Evolutionary conservation across 2,797 vertebrate genomes (phyloP).

Genomic region (Smutsia temminckii): DNA sequence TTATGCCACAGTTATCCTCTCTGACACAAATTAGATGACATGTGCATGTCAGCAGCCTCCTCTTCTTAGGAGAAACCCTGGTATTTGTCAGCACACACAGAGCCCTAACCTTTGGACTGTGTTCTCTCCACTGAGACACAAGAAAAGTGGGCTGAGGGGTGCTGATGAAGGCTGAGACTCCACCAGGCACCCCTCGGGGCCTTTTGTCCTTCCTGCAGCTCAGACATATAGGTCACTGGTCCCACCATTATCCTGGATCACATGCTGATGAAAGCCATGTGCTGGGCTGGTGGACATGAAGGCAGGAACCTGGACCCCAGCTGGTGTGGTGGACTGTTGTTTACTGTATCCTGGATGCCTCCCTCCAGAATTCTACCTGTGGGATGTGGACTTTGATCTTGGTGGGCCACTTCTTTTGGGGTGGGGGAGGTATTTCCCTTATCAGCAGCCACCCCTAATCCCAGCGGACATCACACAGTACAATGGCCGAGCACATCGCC

Average conservation of each 20-base stretch:
- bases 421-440: background rate
- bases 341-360: fast-evolving
- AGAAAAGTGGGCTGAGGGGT: fast-evolving
- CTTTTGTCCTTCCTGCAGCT: background rate
- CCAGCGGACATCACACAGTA: fast-evolving
- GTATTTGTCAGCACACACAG: fast-evolving
- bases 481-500: fast-evolving
- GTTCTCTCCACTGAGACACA: background rate
- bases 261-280: fast-evolving
- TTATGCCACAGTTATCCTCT: background rate
- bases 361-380: background rate
- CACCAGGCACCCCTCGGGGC: fast-evolving
- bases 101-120: background rate
- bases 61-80: too few species aligned
- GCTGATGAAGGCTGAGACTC: background rate
- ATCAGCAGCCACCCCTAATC: too few species aligned
- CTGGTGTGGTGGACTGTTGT: fast-evolving
- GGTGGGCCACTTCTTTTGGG: background rate
- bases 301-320: background rate
- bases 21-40: fast-evolving
- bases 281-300: background rate
- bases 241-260: background rate
- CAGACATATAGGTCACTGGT: too few species aligned
- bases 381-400: background rate
- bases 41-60: fast-evolving